Base-by-base conservation (phyloP, 2,888 invertebrate species). In the Digitonthophagus gazella region DNA sequence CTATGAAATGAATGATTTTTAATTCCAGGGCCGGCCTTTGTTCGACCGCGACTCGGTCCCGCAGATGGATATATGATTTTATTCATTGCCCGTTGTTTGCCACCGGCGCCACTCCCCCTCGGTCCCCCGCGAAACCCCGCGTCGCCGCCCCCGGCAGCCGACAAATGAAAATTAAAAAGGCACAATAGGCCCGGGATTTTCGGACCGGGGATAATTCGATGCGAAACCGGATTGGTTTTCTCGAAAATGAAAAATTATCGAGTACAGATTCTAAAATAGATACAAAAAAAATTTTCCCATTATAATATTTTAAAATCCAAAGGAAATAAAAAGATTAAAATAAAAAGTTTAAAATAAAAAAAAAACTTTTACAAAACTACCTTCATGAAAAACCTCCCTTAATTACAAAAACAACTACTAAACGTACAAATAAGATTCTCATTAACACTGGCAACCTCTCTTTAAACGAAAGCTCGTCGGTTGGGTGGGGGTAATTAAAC, bases 1-100 rank as follows among this genome's bases (percentile, higher is more conserved):
- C 74, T 75, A 80, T 79, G 79, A 80, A 80, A 80, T 79, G 80
- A 80, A 81, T 80, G 82, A 82, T 82, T 83, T 83, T 83, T 83
- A 83, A 83, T 83, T 82, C 77, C 78, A 76, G 75, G 75, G 74
- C 74, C 76, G 72, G 73, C 76, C 77, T 79, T 81, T 80, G 80
- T 81, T 79, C 77, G 77, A 71, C 72, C 69, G 76, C 72, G 78
- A 44, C 28, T 44, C 76, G 77, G 79, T 78, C 76, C 74, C 71
- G 71, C 75, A 75, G 79, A 80, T 78, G 80, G 79, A 79, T 81
- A 79, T 82, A 81, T 81, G 81, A 81, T 81, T 81, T 81, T 79
- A 81, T 81, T 81, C 81, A 80, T 79, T 79, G 79, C 76, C 75
- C 79, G 78, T 79, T 79, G 78, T 78, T 77, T 75, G 76, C 77